A percentile compares a stretch with the other conserved stretches of the same genome.
These are phyloP conservation scores for Saccostrea cuccullata DNA, from an alignment of 1,140 invertebrate species.

Conservation along the genomic window DNA sequence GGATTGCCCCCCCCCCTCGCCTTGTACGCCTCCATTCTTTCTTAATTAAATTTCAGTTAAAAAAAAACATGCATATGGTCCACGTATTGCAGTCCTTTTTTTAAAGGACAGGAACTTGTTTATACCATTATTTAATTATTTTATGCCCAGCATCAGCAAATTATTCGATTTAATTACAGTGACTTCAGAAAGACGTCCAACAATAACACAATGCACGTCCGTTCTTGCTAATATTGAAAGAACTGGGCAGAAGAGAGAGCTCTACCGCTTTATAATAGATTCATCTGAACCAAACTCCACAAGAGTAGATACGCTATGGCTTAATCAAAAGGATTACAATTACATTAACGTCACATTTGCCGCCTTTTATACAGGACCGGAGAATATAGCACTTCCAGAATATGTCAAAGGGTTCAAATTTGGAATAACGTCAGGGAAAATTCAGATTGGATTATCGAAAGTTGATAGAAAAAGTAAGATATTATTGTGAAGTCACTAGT, in stretches of 20 bases:
- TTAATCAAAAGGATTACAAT: slow-evolving; percentile 36
- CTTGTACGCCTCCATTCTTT: too few relatives aligned
- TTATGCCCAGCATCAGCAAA: too few relatives aligned
- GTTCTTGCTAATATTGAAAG: slow-evolving; percentile 16
- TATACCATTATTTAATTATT: too few relatives aligned
- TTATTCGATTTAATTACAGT: background rate
- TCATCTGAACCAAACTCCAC: slow-evolving; percentile 42
- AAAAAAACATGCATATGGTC: too few relatives aligned
- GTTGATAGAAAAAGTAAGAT: background rate
- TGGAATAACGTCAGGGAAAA: slow-evolving; percentile 16
- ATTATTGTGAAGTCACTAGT: too few relatives aligned
- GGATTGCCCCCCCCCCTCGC: too few relatives aligned
- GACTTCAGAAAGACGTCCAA: background rate
- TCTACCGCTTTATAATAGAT: slow-evolving; percentile 41
- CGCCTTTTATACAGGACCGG: background rate
- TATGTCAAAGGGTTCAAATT: slow-evolving; percentile 24
- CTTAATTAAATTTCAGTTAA: too few relatives aligned
- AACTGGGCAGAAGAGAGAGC: too few relatives aligned
- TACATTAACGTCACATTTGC: background rate
- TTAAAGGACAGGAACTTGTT: too few relatives aligned
- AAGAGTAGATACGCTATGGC: slow-evolving; percentile 29
- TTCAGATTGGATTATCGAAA: background rate
- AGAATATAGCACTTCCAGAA: background rate
- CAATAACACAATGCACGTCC: slow-evolving; percentile 10
- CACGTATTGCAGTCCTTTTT: too few relatives aligned